These are phyloP conservation scores for Anisognathus igniventris DNA, from an alignment of 2,797 vertebrate genomes.

Conservation along the genomic window DNA sequence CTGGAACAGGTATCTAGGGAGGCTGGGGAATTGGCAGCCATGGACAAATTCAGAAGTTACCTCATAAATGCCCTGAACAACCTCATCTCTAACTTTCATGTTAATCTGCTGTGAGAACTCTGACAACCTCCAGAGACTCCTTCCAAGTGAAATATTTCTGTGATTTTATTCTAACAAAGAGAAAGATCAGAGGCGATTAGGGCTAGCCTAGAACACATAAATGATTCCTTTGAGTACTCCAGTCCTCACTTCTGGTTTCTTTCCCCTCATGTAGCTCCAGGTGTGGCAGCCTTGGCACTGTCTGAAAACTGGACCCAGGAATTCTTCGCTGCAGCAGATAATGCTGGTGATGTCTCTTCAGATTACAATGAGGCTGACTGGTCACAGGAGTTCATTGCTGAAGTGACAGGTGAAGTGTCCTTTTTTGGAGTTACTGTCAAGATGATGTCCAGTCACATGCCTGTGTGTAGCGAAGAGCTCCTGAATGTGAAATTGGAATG, in stretches of 20 bases:
- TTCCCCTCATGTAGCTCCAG: constrained; percentile 80
- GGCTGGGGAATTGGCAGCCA: not conserved
- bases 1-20: not conserved
- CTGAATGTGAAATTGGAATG: not conserved
- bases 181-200: not conserved
- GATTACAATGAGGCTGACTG: constrained; percentile 91
- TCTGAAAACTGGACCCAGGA: constrained; percentile 95
- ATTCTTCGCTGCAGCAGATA: constrained; percentile 81
- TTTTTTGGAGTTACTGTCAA: not conserved
- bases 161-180: not conserved
- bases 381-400: constrained; percentile 96
- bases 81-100: not conserved
- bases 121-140: not conserved
- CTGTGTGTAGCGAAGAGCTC: not conserved
- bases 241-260: not conserved
- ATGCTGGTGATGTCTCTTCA: constrained; percentile 76
- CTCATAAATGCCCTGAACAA: not conserved
- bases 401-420: constrained; percentile 84
- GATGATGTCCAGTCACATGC: not conserved
- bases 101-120: not conserved
- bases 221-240: not conserved
- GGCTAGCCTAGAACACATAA: not conserved
- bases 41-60: not conserved
- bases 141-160: not conserved
- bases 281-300: constrained; percentile 91